phyloP scores from a whole-genome alignment of 2,797 vertebrate species.

The Simalia tracyae region DNA sequence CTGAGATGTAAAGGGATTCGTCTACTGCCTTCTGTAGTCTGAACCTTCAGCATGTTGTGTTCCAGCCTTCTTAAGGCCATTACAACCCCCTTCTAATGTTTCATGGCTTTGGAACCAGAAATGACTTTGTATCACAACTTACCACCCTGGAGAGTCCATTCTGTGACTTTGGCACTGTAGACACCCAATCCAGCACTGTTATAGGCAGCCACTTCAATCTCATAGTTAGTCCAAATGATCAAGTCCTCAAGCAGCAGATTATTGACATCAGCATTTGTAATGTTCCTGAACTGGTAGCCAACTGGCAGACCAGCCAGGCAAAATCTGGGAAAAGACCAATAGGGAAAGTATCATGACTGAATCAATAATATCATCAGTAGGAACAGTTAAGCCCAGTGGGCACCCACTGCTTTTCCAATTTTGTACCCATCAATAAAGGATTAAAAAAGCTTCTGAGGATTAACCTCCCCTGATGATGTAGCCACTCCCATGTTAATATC shows the following conservation, averaged over 20 bases:
- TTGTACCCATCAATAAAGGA: neutral
- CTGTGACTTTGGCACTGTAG: slow-evolving; percentile 92
- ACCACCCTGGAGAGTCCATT: slow-evolving; percentile 99
- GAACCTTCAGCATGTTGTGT: neutral
- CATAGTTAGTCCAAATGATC: slow-evolving; percentile 99
- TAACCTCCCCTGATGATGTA: neutral
- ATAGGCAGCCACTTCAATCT: slow-evolving; percentile 96
- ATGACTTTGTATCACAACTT: slow-evolving; percentile 44
- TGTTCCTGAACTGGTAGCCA: slow-evolving; percentile 95
- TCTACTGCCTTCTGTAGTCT: neutral
- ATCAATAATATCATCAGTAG: accelerated
- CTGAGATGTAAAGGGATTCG: neutral
- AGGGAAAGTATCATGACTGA: neutral
- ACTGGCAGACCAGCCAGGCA: slow-evolving; percentile 92
- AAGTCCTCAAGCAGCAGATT: slow-evolving; percentile 94
- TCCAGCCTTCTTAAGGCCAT: accelerated
- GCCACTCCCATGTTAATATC: neutral
- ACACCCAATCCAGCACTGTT: slow-evolving; percentile 91
- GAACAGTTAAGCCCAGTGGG: neutral
- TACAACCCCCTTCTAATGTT: accelerated
- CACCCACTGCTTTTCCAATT: neutral
- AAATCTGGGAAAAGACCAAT: slow-evolving; percentile 76
- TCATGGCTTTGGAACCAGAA: accelerated
- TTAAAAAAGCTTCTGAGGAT: neutral
- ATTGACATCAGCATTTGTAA: slow-evolving; percentile 89